Evolutionary conservation across 2,797 vertebrate genomes (phyloP), one percentile per base, ranked within the genome.

Genomic region (Sebastes hopkinsi): DNA sequence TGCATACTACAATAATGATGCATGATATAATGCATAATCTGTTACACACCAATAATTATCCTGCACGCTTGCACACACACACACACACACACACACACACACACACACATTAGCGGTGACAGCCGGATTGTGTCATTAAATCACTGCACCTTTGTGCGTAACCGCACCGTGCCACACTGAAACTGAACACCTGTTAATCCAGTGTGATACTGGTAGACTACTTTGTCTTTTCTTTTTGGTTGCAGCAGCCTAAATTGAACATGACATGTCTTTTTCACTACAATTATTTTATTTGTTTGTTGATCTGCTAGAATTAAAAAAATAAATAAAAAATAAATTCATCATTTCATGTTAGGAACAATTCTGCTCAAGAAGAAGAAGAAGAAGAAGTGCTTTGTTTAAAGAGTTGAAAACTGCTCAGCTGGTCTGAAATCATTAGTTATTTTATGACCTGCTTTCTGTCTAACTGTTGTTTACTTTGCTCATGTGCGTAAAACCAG

Each of bases 401-500:
- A 38, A 25, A 1, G 10, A 22, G 46, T 6, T 62, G 13, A 16
- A n/a, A 42, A 13, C 18, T 30, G n/a, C 32, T 72, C 55, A 12
- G n/a, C 1, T 69, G 27, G 4, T n/a, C 23, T 42, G 27, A 10
- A 67, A 34, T 29, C 25, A 6, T 1, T 14, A 22, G 18, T 60
- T 20, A 56, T 16, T 38, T 3, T 25, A 0, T 50, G 25, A 27
- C 32, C 3, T 42, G 46, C 6, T 36, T 29, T 16, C 8, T 22
- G 11, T 36, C 36, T 16, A 20, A 0, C 18, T 74, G 32, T 18
- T 34, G 25, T 42, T 46, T 54, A 4, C 56, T 70, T 59, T 62
- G 52, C 18, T 16, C 11, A 3, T 50, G 75, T 75, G 82, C 58
- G 75, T 79, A 77, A 85, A 87, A 72, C 56, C 60, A 46, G 52